Base-by-base conservation (phyloP, 2,113 vertebrate species). In the Thalassoma bifasciatum region DNA sequence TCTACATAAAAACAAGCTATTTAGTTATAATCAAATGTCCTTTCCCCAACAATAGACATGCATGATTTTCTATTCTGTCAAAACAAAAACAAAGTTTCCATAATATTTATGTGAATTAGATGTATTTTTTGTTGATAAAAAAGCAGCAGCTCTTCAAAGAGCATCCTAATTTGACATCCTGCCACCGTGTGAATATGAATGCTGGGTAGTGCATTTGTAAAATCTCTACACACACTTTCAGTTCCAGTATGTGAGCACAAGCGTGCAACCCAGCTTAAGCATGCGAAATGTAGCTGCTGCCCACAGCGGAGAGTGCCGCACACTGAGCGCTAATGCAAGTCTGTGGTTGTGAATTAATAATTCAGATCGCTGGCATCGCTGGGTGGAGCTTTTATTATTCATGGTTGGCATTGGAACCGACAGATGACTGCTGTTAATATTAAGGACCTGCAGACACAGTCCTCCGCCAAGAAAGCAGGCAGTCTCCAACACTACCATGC, bases 361-460 rank as follows among this genome's bases (percentile, higher is more conserved):
- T 92, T 91, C 73, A 91, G 58, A 79, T 62, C 38, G 53, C 73
- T 79, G 80, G 66, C 75, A 82, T 65, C 40, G 61, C 63, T 65
- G 72, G 78, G 75, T 57, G 79, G 84, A 83, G 83, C 53, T 79
- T 92, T 70, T 53, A 91, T 93, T 91, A 92, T 93, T 91, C 85
- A 92, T 90, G 61, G 46, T 56, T 84, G 79, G 77, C 77, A 74
- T 66, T 69, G 47, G 67, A 88, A 70, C 72, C 16, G 52, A 82
- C 74, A 82, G 77, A 88, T 88, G 81, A 84, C 84, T 75, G 77
- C 70, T 60, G 83, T 75, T 87, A 80, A 76, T 84, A 81, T 85
- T 83, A 66, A 76, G 77, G 30, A 74, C 23, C 38, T 14, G 62
- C 53, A 72, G 69, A 82, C 56, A 10, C 54, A 59, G 54, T 14